These are phyloP conservation scores for Catocala nupta DNA, from an alignment of 2,888 invertebrate species.

Conservation along the genomic window DNA sequence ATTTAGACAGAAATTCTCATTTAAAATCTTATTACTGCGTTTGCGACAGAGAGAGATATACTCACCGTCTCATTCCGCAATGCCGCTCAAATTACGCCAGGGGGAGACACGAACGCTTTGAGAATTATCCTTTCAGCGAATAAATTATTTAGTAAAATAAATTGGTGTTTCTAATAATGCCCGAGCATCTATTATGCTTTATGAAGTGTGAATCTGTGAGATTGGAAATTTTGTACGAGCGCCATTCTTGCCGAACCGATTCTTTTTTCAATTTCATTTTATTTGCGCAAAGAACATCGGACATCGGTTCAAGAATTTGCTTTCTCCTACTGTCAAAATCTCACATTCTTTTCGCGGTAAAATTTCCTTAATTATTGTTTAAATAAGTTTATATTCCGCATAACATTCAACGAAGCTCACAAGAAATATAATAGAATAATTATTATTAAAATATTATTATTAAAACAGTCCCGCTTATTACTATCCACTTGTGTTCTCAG, in stretches of 20 bases:
- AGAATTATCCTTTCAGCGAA: constrained; percentile 65
- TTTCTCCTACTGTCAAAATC: constrained; percentile 17
- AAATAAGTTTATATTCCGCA: too few species aligned
- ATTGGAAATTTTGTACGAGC: constrained; percentile 42
- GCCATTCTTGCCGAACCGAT: constrained; percentile 23
- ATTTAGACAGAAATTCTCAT: constrained; percentile 75
- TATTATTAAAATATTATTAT: too few species aligned
- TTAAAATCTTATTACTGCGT: constrained; percentile 77
- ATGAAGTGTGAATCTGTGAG: constrained; percentile 57
- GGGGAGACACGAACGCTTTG: constrained; percentile 57
- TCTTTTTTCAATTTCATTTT: constrained; percentile 48
- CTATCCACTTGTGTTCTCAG: too few species aligned
- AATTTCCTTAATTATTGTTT: too few species aligned
- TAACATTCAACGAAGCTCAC: too few species aligned
- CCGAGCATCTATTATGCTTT: constrained; percentile 50
- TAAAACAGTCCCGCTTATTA: too few species aligned
- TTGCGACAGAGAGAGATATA: constrained; percentile 49
- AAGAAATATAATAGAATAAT: too few species aligned
- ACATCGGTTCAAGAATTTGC: constrained; percentile 17
- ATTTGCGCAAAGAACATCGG: constrained; percentile 30
- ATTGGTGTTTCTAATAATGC: constrained; percentile 59
- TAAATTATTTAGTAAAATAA: constrained; percentile 65
- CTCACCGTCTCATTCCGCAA: constrained; percentile 60
- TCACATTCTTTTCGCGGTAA: constrained; percentile 21
- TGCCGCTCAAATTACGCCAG: constrained; percentile 66